A percentile compares a stretch with the other conserved stretches of the same genome.
These are phyloP conservation scores for Pica pica DNA, from an alignment of 2,113 vertebrate genomes.

Conservation along the genomic window DNA sequence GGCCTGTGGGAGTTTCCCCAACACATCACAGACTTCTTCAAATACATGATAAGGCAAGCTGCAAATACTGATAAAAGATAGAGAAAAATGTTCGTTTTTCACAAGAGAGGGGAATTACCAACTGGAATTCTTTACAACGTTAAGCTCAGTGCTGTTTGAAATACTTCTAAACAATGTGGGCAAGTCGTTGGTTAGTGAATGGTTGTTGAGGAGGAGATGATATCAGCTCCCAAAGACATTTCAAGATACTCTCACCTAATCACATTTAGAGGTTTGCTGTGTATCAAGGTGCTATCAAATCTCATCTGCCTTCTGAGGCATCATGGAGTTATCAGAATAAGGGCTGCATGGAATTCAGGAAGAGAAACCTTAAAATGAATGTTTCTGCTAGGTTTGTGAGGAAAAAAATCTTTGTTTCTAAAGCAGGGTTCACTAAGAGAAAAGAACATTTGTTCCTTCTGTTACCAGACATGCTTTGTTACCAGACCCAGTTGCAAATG, in stretches of 20 bases:
- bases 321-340: not conserved
- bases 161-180: not conserved
- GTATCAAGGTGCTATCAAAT: not conserved
- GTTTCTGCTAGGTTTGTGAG: not conserved
- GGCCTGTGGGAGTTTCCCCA: not conserved
- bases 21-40: not conserved
- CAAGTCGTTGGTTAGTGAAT: not conserved
- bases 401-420: not conserved
- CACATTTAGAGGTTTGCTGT: not conserved
- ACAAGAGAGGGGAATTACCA: not conserved
- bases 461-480: not conserved
- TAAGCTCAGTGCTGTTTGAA: not conserved
- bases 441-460: not conserved
- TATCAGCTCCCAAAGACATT: not conserved
- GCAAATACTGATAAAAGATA: not conserved
- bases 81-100: not conserved
- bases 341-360: not conserved
- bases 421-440: not conserved
- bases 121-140: not conserved
- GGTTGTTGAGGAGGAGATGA: not conserved
- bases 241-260: not conserved
- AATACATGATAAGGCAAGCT: not conserved
- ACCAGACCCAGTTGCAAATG: not conserved
- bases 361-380: not conserved
- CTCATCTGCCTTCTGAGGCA: not conserved